Percentiles rank a stretch among this genome's conserved stretches.
Conservation (phyloP, 1,140 invertebrate species). For the Scaptomyza hsui region DNA sequence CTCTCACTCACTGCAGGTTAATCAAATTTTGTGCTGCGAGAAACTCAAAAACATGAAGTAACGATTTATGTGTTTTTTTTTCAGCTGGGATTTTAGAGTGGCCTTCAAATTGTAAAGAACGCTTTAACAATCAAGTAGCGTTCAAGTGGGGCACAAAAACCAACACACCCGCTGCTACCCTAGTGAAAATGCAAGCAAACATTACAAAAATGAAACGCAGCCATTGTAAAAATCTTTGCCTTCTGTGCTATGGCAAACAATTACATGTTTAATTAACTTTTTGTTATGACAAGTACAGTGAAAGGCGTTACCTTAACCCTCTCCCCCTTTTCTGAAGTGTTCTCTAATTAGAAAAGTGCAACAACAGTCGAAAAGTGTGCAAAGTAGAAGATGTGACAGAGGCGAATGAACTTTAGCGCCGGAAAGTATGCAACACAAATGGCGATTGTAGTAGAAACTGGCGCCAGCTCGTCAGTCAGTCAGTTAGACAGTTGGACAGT, state of each 20-base stretch:
- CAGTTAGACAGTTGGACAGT: constrained; percentile 12
- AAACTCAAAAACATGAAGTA: not conserved
- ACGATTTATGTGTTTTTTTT: not conserved
- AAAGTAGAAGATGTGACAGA: not conserved
- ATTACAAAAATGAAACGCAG: constrained; percentile 6
- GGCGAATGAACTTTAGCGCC: constrained; percentile 2
- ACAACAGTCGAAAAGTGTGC: constrained; percentile 26
- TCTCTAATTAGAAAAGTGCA: constrained; percentile 68
- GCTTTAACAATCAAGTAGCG: not conserved
- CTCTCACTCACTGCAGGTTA: constrained; percentile 30
- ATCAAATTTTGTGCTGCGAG: constrained; percentile 47
- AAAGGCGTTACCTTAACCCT: not conserved
- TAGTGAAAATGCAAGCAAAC: not conserved
- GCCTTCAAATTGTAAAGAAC: not conserved
- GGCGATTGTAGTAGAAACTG: constrained; percentile 14
- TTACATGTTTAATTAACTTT: constrained; percentile 81
- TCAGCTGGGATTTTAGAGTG: not conserved
- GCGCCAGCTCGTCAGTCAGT: constrained; percentile 3
- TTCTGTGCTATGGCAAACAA: constrained; percentile 57
- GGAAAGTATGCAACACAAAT: constrained; percentile 36
- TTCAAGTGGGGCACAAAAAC: constrained; percentile 3
- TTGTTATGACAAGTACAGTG: constrained; percentile 60
- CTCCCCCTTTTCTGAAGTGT: not conserved
- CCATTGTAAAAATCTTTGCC: constrained; percentile 48
- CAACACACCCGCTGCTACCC: constrained; percentile 17